These are phyloP conservation scores for Xyrichtys novacula DNA, from an alignment of 2,797 vertebrate genomes.

Conservation along the genomic window DNA sequence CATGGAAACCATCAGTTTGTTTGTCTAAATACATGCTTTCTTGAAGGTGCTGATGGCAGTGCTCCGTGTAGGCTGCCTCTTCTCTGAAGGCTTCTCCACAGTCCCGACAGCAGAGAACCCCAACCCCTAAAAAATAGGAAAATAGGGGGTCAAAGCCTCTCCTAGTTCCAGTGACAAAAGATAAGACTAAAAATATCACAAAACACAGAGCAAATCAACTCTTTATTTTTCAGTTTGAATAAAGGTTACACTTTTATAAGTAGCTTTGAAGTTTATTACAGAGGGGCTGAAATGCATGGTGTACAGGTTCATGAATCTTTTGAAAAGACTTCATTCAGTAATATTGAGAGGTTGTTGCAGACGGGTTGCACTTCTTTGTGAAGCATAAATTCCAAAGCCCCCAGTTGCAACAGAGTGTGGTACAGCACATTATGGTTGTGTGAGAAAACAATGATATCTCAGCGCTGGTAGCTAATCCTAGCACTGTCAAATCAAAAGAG, in stretches of 20 bases:
- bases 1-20: conserved; percentile 63
- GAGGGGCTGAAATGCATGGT: neutral
- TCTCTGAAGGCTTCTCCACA: conserved; percentile 81
- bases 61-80: conserved; percentile 75
- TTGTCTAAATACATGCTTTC: conserved; percentile 67
- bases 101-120: conserved; percentile 80
- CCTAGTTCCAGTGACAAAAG: conserved; percentile 60
- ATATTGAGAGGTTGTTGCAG: neutral
- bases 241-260: neutral
- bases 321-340: neutral
- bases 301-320: neutral
- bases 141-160: conserved; percentile 80
- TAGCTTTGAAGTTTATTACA: neutral
- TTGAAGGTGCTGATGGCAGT: conserved; percentile 74
- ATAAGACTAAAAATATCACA: conserved; percentile 34
- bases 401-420: neutral
- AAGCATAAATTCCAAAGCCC: neutral
- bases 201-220: conserved; percentile 31
- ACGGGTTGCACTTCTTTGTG: neutral
- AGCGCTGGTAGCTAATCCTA: neutral
- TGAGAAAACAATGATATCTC: neutral
- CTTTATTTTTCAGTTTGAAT: conserved; percentile 56
- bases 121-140: conserved; percentile 82
- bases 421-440: neutral
- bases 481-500: neutral